Base-by-base conservation (phyloP, 2,113 vertebrate genomes). In the Melanostigma gelatinosum region DNA sequence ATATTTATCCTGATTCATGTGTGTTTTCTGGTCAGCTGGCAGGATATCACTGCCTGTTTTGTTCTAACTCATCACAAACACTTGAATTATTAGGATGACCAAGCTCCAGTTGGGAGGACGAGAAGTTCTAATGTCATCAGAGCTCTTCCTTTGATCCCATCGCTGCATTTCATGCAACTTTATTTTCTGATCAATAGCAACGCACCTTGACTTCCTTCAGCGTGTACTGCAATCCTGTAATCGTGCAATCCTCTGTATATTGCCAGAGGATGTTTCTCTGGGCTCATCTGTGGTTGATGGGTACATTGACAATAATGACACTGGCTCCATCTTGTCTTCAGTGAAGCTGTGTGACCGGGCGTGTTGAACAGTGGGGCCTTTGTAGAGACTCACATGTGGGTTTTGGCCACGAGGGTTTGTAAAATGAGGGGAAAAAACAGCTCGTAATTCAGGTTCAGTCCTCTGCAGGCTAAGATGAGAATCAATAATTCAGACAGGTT, bases 401-500 rank as follows among this genome's bases (percentile, higher is more conserved):
- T 34, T 77, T 77, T 55, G 61, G 36, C 71, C 38, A 71, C 13
- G 40, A 63, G 32, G 34, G 44, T 15, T 15, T 42, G 36, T 54
- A 86, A 24, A 8, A 50, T 52, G 16, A 11, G 38, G 16, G 32
- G 18, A 5, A 9, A 12, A 80, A 55, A 69, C 55, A 67, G 52
- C 46, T 44, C 15, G 38, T 79, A 72, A 70, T 71, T 62, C 72
- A 57, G n/a, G 64, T 85, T 86, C 69, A 24, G 40, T 79, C 46
- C 40, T 52, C 65, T 54, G 62, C 57, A 74, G 75, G 68, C 79
- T 64, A 75, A 77, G 84, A 73, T 57, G 4, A 66, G 42, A 57
- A 86, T 90, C 57, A 86, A 87, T 86, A 77, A 89, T 91, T 91
- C 44, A 89, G 44, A 40, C 63, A 44, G 46, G 54, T 77, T 83